Percentiles rank a stretch among this genome's conserved stretches.
These are phyloP conservation scores for Caenorhabditis plicata DNA, from an alignment of 2,888 invertebrate genomes.

Conservation along the genomic window DNA sequence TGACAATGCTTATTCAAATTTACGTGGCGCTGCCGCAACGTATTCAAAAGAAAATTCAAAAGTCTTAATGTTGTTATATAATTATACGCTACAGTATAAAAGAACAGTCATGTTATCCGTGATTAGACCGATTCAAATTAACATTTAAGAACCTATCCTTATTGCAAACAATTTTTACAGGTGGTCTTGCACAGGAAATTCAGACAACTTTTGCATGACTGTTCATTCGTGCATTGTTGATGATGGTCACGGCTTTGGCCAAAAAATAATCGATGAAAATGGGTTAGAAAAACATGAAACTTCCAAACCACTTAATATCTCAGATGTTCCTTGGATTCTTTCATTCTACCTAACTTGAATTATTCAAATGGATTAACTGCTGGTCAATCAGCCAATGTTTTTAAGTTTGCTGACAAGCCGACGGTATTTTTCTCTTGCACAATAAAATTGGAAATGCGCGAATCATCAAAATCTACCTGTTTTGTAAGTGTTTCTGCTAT, in stretches of 20 bases:
- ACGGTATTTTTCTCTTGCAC: slow-evolving; percentile 61
- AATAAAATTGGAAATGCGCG: slow-evolving; percentile 52
- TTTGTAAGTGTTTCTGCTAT: slow-evolving; percentile 15
- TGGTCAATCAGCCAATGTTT: slow-evolving; percentile 49
- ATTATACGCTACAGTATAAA: too few species aligned
- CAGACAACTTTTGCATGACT: slow-evolving; percentile 53
- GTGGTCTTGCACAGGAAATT: slow-evolving; percentile 42
- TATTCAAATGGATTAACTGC: slow-evolving; percentile 46
- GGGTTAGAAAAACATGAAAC: too few species aligned
- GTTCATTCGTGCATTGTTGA: slow-evolving; percentile 61
- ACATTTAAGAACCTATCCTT: too few species aligned
- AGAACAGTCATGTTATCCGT: too few species aligned
- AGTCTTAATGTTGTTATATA: too few species aligned
- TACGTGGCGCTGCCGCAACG: too few species aligned
- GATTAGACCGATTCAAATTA: too few species aligned
- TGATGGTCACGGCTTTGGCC: slow-evolving; percentile 58
- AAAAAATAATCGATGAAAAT: slow-evolving; percentile 55
- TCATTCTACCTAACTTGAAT: slow-evolving; percentile 48
- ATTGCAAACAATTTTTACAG: slow-evolving; percentile 12
- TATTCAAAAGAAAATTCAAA: too few species aligned
- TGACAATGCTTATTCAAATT: too few species aligned
- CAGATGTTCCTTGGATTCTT: slow-evolving; percentile 53
- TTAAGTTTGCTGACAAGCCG: slow-evolving; percentile 61
- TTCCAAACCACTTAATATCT: too few species aligned
- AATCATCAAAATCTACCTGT: slow-evolving; percentile 19